Evolutionary conservation across 1,140 invertebrate genomes (phyloP), one percentile per base, ranked within the genome.

Genomic region (Micrasema longulum): DNA sequence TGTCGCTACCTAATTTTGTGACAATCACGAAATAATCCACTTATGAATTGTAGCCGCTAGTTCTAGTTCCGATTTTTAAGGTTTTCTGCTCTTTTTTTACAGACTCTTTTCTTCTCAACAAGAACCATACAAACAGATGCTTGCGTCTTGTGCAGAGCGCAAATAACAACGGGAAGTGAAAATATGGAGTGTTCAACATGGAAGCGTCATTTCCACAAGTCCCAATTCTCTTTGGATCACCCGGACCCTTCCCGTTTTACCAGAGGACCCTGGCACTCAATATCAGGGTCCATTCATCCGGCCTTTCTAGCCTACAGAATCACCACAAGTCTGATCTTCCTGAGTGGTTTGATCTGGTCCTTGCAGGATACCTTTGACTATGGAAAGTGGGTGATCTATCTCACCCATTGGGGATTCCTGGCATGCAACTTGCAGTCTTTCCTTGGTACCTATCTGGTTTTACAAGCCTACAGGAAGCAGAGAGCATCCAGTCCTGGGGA

Each of bases 391-490:
- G 80, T 88, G 3, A 89, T 91, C 36, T 92, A 89, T 77, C 83
- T 92, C n/a, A 92, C 91, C 10, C 88, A 92, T 76, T 92, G 91
- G 90, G 90, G 90, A 10, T 81, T 90, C 20, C 69, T 85, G 0
- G 70, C 88, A 0, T 85, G 89, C 9, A 77, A 83, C 0, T 23
- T 78, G 0, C 88, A 89, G 74, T 79, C 88, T 0, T 22, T 87
- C 0, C 35, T 89, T 0, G 87, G 82, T 7, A 78, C 79, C 1
- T 50, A 79, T 0, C 77, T 89, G 7, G 79, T 87, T 0, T 76
- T 84, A 1, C 74, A 77, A 2, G 82, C 81, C 57, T 85, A 80
- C 79, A 74, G 55, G 9, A 67, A 69, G 20, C 65, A 75, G 31
- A 52, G 45, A 16, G n/a, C 53, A 3, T 9, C 52, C 16, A 52